Evolutionary conservation across 2,113 vertebrate genomes (phyloP).

Genomic region (Lanius ludovicianus): DNA sequence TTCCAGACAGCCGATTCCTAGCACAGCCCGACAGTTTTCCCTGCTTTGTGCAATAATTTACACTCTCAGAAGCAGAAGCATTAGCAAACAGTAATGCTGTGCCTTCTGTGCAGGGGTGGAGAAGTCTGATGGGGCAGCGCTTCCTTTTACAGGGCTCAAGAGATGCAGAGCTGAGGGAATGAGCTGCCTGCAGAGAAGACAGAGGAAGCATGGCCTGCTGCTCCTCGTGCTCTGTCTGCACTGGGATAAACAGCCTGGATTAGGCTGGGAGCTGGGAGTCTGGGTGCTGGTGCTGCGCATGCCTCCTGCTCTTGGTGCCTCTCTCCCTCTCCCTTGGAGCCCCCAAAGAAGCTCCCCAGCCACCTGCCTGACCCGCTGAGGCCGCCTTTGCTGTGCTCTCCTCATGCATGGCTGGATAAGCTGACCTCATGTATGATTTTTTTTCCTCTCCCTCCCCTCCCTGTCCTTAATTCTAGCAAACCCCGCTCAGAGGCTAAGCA

Average conservation of each 20-base stretch:
- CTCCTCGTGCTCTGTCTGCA: neutral
- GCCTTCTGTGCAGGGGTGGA: neutral
- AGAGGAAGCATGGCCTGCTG: neutral
- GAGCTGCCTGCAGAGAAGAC: neutral
- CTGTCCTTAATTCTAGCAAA: slow-evolving; percentile 46
- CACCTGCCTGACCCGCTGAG: neutral
- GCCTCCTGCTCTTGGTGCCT: neutral
- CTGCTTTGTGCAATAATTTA: neutral
- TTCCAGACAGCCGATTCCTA: neutral
- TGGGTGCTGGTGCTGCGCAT: rapidly evolving
- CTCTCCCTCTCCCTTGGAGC: neutral
- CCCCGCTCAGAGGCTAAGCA: neutral
- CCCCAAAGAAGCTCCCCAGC: neutral
- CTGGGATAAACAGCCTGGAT: neutral
- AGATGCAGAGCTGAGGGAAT: neutral
- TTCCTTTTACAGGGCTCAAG: neutral
- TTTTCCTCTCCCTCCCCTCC: neutral
- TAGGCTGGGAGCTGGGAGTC: neutral
- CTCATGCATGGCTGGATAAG: neutral
- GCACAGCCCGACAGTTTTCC: neutral
- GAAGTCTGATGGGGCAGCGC: neutral
- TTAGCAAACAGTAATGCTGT: neutral
- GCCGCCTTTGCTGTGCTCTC: neutral
- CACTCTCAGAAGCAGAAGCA: neutral
- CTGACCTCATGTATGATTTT: neutral